Percentiles rank a stretch among this genome's conserved stretches.
Conservation (phyloP, 2,888 invertebrate genomes). For the Campoletis raptor region DNA sequence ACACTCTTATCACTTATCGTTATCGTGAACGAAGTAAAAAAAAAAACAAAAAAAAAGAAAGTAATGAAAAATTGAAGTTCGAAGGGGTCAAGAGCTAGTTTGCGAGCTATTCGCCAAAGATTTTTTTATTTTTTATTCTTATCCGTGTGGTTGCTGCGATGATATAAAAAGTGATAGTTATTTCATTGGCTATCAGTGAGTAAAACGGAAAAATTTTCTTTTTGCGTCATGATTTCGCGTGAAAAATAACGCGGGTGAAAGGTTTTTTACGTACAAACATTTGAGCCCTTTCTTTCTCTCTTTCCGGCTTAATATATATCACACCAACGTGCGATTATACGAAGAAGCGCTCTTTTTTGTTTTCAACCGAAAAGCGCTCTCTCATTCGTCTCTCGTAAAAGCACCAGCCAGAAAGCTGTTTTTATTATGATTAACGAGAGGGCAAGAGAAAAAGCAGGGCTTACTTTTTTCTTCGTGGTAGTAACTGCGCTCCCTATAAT, state of each 20-base stretch:
- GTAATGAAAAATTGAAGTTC: background rate
- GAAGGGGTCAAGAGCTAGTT: background rate
- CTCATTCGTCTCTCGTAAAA: slow-evolving; percentile 51
- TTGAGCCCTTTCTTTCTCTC: slow-evolving; percentile 36
- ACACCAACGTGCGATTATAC: slow-evolving; percentile 11
- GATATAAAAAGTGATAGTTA: background rate
- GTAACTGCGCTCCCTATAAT: slow-evolving; percentile 16
- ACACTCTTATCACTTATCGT: slow-evolving; percentile 11
- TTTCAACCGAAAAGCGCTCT: slow-evolving; percentile 35
- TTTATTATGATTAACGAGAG: slow-evolving; percentile 59
- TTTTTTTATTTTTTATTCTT: background rate
- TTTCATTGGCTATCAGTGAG: background rate
- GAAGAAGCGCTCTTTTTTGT: background rate
- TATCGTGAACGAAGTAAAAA: background rate
- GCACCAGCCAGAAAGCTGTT: slow-evolving; percentile 37
- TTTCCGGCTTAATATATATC: slow-evolving; percentile 23
- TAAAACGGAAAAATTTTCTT: background rate
- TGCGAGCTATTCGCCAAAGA: background rate
- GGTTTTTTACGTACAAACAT: slow-evolving; percentile 41
- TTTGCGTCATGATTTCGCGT: background rate
- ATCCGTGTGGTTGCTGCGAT: background rate
- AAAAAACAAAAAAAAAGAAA: slow-evolving; percentile 14
- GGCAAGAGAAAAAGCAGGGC: slow-evolving; percentile 12
- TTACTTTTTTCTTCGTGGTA: slow-evolving; percentile 31
- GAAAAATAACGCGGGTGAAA: slow-evolving; percentile 29